phyloP scores from a whole-genome alignment of 2,888 invertebrate species.

The Spialia ferax region DNA sequence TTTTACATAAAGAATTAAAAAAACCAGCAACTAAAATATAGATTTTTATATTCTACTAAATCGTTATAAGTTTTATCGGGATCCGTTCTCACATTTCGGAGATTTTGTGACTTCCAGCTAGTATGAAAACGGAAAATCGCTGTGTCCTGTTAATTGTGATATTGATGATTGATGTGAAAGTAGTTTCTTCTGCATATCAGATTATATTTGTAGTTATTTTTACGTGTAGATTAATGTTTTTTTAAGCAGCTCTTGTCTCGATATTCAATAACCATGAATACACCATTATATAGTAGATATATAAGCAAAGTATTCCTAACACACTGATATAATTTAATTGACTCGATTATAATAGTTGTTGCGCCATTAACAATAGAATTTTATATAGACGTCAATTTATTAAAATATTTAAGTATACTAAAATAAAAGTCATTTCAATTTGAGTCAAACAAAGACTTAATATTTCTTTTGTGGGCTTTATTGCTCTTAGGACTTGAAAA shows the following conservation, averaged over 20 bases:
- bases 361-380: background rate
- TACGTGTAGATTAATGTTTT: background rate
- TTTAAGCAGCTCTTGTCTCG: background rate
- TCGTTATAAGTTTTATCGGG: no score
- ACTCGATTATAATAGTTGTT: slow-evolving; percentile 10
- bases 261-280: slow-evolving; percentile 25
- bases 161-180: background rate
- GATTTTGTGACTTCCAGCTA: no score
- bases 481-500: no score
- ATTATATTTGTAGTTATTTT: background rate
- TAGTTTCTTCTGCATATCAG: background rate
- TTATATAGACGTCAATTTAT: slow-evolving; percentile 6
- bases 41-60: no score
- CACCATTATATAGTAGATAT: slow-evolving; percentile 20
- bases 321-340: background rate
- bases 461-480: no score
- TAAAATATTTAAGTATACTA: background rate
- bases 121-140: no score
- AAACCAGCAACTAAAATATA: no score
- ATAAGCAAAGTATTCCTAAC: slow-evolving; percentile 35
- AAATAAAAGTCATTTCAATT: background rate
- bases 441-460: no score
- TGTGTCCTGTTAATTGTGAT: background rate
- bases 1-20: no score
- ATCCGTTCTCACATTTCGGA: no score